A percentile compares a stretch with the other conserved stretches of the same genome.
These are phyloP conservation scores for Brevimyrus niger DNA, from an alignment of 2,113 vertebrate genomes.

Conservation along the genomic window DNA sequence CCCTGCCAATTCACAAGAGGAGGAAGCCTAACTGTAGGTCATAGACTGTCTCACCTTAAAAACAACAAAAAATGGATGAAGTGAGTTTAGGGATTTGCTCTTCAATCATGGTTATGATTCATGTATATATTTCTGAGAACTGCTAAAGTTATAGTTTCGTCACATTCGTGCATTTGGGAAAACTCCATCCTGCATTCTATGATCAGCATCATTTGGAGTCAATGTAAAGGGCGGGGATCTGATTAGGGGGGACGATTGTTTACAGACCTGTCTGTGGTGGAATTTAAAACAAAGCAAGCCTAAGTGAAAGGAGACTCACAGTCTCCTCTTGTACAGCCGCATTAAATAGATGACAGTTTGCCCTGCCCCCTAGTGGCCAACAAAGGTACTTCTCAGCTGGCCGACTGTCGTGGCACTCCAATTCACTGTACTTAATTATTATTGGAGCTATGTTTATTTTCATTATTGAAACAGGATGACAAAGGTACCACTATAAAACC, in stretches of 20 bases:
- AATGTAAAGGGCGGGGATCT: not conserved
- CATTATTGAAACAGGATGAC: not conserved
- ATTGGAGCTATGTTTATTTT: not conserved
- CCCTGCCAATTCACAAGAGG: not conserved
- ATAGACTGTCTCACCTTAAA: not conserved
- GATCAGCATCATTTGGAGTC: not conserved
- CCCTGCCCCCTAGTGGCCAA: slow-evolving; percentile 2
- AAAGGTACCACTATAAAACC: not conserved
- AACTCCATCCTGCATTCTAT: not conserved
- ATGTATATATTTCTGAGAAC: not conserved
- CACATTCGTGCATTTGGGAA: not conserved
- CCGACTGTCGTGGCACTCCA: not conserved
- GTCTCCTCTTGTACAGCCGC: not conserved
- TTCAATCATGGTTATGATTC: not conserved
- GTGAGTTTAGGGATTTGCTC: not conserved
- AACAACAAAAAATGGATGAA: not conserved
- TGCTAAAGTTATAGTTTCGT: not conserved
- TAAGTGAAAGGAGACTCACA: slow-evolving; percentile 3
- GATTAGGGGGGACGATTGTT: not conserved
- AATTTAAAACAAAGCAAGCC: not conserved
- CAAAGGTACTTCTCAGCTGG: not conserved
- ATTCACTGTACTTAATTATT: not conserved
- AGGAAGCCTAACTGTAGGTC: not conserved
- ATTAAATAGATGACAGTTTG: not conserved
- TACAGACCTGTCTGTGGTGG: slow-evolving; percentile 19